Evolutionary conservation across 2,888 invertebrate species (phyloP).

Genomic region (Drosophila aldrichi): DNA sequence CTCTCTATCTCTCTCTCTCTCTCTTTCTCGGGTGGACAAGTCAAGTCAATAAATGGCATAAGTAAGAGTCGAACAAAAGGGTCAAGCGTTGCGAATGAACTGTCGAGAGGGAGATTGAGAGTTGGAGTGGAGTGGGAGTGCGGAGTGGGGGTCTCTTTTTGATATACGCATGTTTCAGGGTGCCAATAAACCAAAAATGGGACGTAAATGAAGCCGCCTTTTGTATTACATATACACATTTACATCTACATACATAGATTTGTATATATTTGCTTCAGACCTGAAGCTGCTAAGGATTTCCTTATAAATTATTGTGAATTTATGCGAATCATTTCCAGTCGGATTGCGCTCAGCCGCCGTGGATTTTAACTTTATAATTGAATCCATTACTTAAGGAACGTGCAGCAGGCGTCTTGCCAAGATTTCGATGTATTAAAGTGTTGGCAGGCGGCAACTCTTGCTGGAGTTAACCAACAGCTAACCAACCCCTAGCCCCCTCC

Average conservation of each 20-base stretch:
- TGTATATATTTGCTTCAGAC: slow-evolving; percentile 26
- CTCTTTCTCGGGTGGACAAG: slow-evolving; percentile 24
- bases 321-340: slow-evolving; percentile 81
- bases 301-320: slow-evolving; percentile 82
- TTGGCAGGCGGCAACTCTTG: slow-evolving; percentile 46
- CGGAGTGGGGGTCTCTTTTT: not conserved
- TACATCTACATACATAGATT: slow-evolving; percentile 5
- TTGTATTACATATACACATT: slow-evolving; percentile 39
- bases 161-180: slow-evolving; percentile 2
- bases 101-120: not conserved
- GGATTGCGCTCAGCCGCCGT: slow-evolving; percentile 69
- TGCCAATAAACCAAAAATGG: slow-evolving; percentile 45
- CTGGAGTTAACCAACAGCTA: slow-evolving; percentile 35
- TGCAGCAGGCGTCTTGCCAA: slow-evolving; percentile 66
- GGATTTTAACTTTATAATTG: slow-evolving; percentile 81
- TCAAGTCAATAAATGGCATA: slow-evolving; percentile 73
- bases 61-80: slow-evolving; percentile 69
- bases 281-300: slow-evolving; percentile 71
- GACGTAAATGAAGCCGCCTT: slow-evolving; percentile 48
- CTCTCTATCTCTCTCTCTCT: not conserved
- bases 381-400: slow-evolving; percentile 79
- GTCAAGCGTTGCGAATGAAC: slow-evolving; percentile 61
- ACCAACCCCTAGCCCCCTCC: not conserved
- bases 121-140: not conserved
- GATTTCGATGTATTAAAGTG: slow-evolving; percentile 80